These are phyloP conservation scores for Muscidifurax raptorellus DNA, from an alignment of 1,140 invertebrate genomes.

Conservation along the genomic window DNA sequence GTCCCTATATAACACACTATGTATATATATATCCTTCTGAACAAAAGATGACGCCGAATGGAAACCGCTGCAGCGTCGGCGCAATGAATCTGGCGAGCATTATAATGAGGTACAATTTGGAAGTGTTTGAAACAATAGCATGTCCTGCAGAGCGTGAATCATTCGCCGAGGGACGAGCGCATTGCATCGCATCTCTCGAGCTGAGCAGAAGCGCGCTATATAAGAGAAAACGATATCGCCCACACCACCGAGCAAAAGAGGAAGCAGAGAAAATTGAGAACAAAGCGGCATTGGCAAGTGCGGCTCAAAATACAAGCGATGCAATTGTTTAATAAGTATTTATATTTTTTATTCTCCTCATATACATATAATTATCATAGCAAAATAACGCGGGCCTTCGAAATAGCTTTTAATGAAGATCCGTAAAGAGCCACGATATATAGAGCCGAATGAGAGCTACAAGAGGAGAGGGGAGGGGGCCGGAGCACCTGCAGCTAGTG, in stretches of 20 bases:
- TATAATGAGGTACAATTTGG: slow-evolving; percentile 62
- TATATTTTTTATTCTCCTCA: too few species aligned
- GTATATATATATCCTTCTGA: not conserved
- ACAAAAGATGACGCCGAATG: slow-evolving; percentile 35
- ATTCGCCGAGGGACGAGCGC: slow-evolving; percentile 9
- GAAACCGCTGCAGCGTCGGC: not conserved
- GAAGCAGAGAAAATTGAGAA: not conserved
- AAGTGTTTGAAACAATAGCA: slow-evolving; percentile 60
- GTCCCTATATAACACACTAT: too few species aligned
- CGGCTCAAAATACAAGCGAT: not conserved
- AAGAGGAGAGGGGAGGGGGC: not conserved
- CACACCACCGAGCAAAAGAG: too few species aligned
- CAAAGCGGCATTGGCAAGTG: too few species aligned
- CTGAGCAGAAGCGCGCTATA: not conserved
- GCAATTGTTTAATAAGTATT: not conserved
- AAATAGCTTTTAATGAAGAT: not conserved
- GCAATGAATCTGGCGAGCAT: not conserved
- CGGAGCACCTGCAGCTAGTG: not conserved
- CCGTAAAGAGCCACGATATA: not conserved
- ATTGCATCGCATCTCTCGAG: not conserved
- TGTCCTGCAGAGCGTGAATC: slow-evolving; percentile 62
- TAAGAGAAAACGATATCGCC: not conserved
- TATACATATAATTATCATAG: too few species aligned
- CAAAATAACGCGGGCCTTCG: not conserved
- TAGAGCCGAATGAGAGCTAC: too few species aligned